These are phyloP conservation scores for Mormyrus iriodes DNA, from an alignment of 2,113 vertebrate species.

Conservation along the genomic window DNA sequence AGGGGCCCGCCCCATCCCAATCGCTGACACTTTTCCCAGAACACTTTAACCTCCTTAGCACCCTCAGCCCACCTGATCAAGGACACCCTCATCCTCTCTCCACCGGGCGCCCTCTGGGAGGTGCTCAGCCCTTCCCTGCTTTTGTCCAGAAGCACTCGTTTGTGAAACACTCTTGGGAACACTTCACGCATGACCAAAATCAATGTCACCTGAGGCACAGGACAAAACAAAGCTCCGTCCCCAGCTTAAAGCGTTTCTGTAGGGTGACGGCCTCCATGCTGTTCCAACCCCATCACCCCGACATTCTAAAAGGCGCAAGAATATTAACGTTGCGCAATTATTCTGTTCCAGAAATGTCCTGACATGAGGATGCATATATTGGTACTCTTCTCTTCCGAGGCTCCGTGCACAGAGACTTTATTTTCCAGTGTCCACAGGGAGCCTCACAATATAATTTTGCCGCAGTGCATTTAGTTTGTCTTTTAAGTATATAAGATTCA, in stretches of 20 bases:
- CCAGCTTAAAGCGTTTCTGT: not conserved
- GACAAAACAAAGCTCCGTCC: not conserved
- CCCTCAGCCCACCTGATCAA: not conserved
- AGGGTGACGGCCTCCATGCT: not conserved
- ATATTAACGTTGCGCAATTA: not conserved
- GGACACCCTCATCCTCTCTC: not conserved
- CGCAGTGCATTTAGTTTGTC: constrained; percentile 40
- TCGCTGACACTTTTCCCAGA: not conserved
- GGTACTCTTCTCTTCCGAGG: not conserved
- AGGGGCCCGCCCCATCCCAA: not conserved
- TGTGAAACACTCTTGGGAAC: constrained; percentile 13
- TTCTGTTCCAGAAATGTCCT: not conserved
- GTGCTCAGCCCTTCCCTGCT: not conserved
- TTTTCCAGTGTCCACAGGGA: constrained; percentile 22
- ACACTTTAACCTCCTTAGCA: not conserved
- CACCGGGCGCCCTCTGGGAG: not conserved
- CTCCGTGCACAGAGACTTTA: not conserved
- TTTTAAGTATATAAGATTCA: constrained; percentile 32
- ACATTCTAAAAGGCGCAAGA: not conserved
- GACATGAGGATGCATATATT: not conserved
- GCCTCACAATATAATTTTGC: constrained; percentile 43
- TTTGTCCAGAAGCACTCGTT: constrained; percentile 1
- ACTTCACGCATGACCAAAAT: not conserved
- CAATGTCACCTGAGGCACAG: not conserved
- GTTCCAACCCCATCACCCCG: not conserved